phyloP scores from a whole-genome alignment of 1,140 invertebrate species.

The Drosophila suzukii region DNA sequence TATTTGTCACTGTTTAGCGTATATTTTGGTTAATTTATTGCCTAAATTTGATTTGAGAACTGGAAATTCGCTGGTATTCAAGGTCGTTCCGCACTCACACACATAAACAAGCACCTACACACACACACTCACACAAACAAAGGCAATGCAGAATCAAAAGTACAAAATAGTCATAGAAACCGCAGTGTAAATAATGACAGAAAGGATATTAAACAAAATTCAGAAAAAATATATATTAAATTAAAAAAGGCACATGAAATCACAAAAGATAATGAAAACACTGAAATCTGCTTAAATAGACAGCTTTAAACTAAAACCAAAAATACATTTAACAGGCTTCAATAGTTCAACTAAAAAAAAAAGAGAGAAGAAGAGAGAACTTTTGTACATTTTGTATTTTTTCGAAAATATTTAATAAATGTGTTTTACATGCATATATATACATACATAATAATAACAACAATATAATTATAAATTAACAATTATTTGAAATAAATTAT shows the following conservation, averaged over 20 bases:
- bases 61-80: conserved; percentile 16
- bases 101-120: conserved; percentile 5
- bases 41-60: conserved; percentile 62
- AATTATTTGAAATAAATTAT: conserved; percentile 25
- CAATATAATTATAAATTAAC: conserved; percentile 10
- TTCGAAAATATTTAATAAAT: conserved; percentile 43
- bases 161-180: conserved; percentile 62
- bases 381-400: conserved; percentile 59
- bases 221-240: conserved; percentile 10
- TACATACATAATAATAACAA: conserved; percentile 1
- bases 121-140: conserved; percentile 1
- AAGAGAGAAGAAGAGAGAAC: conserved; percentile 1
- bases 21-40: conserved; percentile 64
- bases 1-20: conserved; percentile 55
- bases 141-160: conserved; percentile 58
- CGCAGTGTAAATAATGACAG: conserved; percentile 19
- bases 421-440: conserved; percentile 21
- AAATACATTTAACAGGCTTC: conserved; percentile 44
- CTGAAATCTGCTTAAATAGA: conserved; percentile 20
- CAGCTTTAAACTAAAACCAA: conserved; percentile 42
- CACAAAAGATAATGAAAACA: not conserved
- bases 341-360: conserved; percentile 36
- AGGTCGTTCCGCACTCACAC: conserved; percentile 19
- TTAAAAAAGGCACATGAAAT: not conserved
- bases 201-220: conserved; percentile 2